phyloP scores from a whole-genome alignment of 2,797 vertebrate genomes.

The Fringilla coelebs region DNA sequence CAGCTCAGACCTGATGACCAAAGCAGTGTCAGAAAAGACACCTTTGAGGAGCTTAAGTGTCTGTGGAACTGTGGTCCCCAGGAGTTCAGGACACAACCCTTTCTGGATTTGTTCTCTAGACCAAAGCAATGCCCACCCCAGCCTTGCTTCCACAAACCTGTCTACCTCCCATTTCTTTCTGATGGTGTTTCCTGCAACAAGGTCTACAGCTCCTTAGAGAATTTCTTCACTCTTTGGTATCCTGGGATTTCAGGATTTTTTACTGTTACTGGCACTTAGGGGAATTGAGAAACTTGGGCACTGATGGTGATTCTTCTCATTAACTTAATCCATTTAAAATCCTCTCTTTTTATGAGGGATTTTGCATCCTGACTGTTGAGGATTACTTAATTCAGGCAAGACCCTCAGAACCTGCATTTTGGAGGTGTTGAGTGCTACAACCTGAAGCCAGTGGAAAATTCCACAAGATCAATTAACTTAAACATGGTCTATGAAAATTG shows the following conservation, averaged over 20 bases:
- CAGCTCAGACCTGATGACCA: neutral
- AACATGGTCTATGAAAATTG: neutral
- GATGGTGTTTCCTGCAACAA: neutral
- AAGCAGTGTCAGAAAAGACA: neutral
- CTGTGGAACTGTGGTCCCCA: neutral
- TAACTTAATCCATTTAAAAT: neutral
- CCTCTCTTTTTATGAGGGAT: accelerated
- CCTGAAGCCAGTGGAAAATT: neutral
- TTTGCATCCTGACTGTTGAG: neutral
- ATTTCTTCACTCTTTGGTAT: neutral
- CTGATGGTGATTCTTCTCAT: neutral
- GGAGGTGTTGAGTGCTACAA: neutral
- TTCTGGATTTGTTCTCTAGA: neutral
- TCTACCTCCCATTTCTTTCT: neutral
- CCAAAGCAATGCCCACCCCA: neutral
- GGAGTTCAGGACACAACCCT: neutral
- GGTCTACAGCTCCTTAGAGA: neutral
- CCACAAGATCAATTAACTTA: neutral
- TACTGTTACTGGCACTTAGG: neutral
- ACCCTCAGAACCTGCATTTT: neutral
- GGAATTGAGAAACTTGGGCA: neutral
- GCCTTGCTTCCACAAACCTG: neutral
- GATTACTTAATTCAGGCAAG: neutral
- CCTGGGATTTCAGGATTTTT: neutral
- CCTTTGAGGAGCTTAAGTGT: neutral